phyloP scores from a whole-genome alignment of 2,113 vertebrate species.

The Alaudala cheleensis region DNA sequence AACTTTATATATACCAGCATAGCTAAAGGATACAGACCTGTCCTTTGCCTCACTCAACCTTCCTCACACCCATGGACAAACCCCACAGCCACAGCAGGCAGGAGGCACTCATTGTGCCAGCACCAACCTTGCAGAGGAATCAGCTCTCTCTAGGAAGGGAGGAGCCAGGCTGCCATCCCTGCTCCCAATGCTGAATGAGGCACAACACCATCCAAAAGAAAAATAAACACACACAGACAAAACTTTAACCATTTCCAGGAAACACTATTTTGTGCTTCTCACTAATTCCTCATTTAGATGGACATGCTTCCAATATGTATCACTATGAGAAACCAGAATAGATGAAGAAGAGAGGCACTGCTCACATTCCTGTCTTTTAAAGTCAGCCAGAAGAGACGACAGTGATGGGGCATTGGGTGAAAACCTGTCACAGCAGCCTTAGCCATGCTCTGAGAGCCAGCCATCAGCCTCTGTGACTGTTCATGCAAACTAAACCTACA shows the following conservation, averaged over 20 bases:
- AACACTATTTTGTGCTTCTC: neutral
- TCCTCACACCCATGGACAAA: neutral
- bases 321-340: neutral
- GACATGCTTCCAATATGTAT: rapidly evolving
- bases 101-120: neutral
- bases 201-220: neutral
- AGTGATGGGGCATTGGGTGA: neutral
- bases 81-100: neutral
- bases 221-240: neutral
- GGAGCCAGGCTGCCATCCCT: neutral
- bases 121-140: neutral
- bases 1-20: rapidly evolving
- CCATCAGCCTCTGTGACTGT: neutral
- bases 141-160: neutral
- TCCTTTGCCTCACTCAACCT: neutral
- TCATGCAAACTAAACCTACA: neutral
- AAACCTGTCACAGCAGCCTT: neutral
- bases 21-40: neutral
- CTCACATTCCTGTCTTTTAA: neutral
- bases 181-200: neutral
- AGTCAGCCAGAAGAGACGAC: neutral
- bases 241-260: neutral
- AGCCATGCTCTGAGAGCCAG: neutral
- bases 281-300: neutral
- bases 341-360: neutral